Conservation (phyloP, 2,888 invertebrate genomes). For the Xanthia icteritia region DNA sequence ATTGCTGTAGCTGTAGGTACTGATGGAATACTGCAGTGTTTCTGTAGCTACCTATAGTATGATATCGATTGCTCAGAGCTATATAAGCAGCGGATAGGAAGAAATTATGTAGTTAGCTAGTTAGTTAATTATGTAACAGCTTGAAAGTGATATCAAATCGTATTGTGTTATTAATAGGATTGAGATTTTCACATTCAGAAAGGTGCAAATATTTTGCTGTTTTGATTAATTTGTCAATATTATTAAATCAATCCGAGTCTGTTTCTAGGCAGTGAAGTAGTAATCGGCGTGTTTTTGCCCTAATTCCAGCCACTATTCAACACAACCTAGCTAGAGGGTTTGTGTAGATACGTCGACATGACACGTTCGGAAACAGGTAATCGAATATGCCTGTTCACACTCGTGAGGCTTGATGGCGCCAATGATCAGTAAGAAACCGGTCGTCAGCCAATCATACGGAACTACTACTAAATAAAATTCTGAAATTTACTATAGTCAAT, state of each 20-base stretch:
- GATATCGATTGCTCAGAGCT: not conserved
- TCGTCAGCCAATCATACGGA: not conserved
- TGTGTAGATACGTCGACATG: conserved; percentile 2
- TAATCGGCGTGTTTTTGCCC: conserved; percentile 11
- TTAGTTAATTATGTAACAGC: not conserved
- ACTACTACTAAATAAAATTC: not conserved
- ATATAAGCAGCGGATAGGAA: not conserved
- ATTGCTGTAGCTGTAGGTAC: not conserved
- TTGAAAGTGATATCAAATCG: not conserved
- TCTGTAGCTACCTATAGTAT: not conserved
- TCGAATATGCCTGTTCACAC: conserved; percentile 22
- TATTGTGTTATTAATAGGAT: not conserved
- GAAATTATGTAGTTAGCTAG: not conserved
- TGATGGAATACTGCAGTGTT: not conserved
- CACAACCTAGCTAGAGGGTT: conserved; percentile 2
- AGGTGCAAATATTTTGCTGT: not conserved
- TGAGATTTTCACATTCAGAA: not conserved
- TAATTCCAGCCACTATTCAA: conserved; percentile 5
- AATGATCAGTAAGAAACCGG: not conserved
- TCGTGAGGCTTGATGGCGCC: not conserved
- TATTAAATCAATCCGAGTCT: conserved; percentile 3
- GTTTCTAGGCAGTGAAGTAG: conserved; percentile 36
- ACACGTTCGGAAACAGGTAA: not conserved
- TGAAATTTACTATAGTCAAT: not conserved
- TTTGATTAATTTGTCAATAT: not conserved